Conservation (phyloP, 2,888 invertebrate genomes). For the Amphipoea oculea region DNA sequence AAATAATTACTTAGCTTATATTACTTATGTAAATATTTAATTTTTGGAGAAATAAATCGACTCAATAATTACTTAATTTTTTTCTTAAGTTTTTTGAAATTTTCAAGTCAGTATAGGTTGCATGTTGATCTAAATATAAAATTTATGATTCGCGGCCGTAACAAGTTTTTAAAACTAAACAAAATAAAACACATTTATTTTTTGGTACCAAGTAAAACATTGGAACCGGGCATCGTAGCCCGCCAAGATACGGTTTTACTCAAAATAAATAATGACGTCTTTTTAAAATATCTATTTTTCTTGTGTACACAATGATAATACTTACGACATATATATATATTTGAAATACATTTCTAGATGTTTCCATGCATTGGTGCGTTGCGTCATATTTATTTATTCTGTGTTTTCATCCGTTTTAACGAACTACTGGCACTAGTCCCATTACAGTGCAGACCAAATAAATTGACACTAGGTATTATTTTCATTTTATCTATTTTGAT, state of each 20-base stretch:
- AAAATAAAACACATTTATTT: background rate
- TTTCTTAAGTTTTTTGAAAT: no score
- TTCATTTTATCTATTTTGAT: background rate
- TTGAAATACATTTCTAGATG: slow-evolving; percentile 69
- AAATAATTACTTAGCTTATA: no score
- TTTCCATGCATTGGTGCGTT: slow-evolving; percentile 68
- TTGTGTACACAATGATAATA: slow-evolving; percentile 1
- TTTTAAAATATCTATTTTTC: slow-evolving; percentile 15
- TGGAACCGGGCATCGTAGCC: background rate
- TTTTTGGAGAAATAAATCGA: no score
- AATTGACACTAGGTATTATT: slow-evolving; percentile 39
- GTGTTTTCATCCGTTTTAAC: slow-evolving; percentile 71
- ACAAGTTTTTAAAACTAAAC: background rate
- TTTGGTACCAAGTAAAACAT: background rate
- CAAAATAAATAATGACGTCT: slow-evolving; percentile 26
- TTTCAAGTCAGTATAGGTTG: no score
- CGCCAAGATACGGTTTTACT: background rate
- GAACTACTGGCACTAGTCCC: slow-evolving; percentile 80
- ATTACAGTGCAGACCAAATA: slow-evolving; percentile 60
- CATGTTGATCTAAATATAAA: no score
- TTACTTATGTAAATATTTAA: no score
- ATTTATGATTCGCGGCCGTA: no score
- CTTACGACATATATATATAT: slow-evolving; percentile 26
- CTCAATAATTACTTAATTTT: no score
- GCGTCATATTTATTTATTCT: slow-evolving; percentile 74